A percentile compares a stretch with the other conserved stretches of the same genome.
Evolutionary conservation across 2,113 vertebrate species (phyloP).

Genomic region (Clarias batrachus): DNA sequence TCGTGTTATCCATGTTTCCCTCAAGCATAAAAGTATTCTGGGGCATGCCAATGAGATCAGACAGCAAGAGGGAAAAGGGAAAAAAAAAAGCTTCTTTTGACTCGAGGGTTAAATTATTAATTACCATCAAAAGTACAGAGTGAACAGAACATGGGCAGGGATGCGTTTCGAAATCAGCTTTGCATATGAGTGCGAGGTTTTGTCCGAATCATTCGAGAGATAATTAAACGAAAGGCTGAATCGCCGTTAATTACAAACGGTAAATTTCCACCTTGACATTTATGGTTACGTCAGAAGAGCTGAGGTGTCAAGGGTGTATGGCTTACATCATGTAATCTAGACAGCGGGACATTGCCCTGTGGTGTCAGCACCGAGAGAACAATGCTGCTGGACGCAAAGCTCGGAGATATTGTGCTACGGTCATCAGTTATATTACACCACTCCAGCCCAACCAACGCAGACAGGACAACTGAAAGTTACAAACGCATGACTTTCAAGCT

Average conservation of each 20-base stretch:
- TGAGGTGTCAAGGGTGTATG: conserved; percentile 10
- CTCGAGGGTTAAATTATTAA: conserved; percentile 65
- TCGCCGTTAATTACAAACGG: background rate
- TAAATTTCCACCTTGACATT: conserved; percentile 14
- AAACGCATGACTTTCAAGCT: conserved; percentile 50
- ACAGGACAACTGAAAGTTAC: conserved; percentile 54
- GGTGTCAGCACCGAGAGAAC: conserved; percentile 50
- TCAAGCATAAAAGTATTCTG: conserved; percentile 62
- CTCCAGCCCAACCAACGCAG: conserved; percentile 39
- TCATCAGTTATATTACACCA: conserved; percentile 63
- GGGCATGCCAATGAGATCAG: conserved; percentile 61
- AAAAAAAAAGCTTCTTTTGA: conserved; percentile 52
- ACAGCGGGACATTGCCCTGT: conserved; percentile 41
- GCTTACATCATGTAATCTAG: conserved; percentile 33
- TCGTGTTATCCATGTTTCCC: conserved; percentile 69
- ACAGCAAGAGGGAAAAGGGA: conserved; percentile 17
- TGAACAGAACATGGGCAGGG: conserved; percentile 55
- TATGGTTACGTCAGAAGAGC: conserved; percentile 7
- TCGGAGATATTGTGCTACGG: conserved; percentile 49
- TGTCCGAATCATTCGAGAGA: conserved; percentile 3
- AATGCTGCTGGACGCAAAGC: conserved; percentile 30
- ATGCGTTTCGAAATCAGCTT: conserved; percentile 23
- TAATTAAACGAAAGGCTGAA: conserved; percentile 16
- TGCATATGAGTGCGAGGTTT: conserved; percentile 9
- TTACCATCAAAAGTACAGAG: conserved; percentile 55